Percentiles rank a stretch among this genome's conserved stretches.
These are phyloP conservation scores for Bufo gargarizans DNA, from an alignment of 2,113 vertebrate species.

Conservation along the genomic window DNA sequence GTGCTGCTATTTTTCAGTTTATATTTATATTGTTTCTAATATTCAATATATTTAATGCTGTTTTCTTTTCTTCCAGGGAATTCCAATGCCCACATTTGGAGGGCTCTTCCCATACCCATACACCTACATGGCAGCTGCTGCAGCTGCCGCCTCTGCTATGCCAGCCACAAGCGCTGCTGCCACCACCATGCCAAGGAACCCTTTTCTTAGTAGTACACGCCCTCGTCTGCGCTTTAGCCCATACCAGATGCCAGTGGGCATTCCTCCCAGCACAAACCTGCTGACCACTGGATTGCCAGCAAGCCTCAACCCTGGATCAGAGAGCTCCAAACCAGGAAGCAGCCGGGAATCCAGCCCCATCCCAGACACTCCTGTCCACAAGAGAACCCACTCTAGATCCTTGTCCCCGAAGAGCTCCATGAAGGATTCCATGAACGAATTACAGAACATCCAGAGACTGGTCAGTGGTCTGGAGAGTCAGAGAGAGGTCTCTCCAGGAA, in stretches of 20 bases:
- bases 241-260: slow-evolving; percentile 91
- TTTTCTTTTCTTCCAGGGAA: slow-evolving; percentile 79
- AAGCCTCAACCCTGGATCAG: slow-evolving; percentile 76
- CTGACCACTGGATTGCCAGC: slow-evolving; percentile 80
- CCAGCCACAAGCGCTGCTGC: slow-evolving; percentile 79
- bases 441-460: slow-evolving; percentile 98
- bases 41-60: background rate
- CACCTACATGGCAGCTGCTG: slow-evolving; percentile 97
- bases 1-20: too few relatives aligned
- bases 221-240: slow-evolving; percentile 95
- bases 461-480: slow-evolving; percentile 96
- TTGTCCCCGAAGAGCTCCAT: slow-evolving; percentile 84
- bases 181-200: slow-evolving; percentile 87
- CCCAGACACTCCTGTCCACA: slow-evolving; percentile 84
- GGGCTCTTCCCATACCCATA: slow-evolving; percentile 97
- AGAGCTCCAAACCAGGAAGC: slow-evolving; percentile 86
- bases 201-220: slow-evolving; percentile 86
- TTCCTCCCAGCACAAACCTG: slow-evolving; percentile 87
- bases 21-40: background rate
- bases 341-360: slow-evolving; percentile 87
- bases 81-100: slow-evolving; percentile 96
- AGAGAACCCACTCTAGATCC: slow-evolving; percentile 70
- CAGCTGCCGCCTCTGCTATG: slow-evolving; percentile 87
- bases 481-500: slow-evolving; percentile 81
- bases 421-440: slow-evolving; percentile 94